These are phyloP conservation scores for Ctenicera cuprea DNA, from an alignment of 2,888 invertebrate genomes.

Conservation along the genomic window DNA sequence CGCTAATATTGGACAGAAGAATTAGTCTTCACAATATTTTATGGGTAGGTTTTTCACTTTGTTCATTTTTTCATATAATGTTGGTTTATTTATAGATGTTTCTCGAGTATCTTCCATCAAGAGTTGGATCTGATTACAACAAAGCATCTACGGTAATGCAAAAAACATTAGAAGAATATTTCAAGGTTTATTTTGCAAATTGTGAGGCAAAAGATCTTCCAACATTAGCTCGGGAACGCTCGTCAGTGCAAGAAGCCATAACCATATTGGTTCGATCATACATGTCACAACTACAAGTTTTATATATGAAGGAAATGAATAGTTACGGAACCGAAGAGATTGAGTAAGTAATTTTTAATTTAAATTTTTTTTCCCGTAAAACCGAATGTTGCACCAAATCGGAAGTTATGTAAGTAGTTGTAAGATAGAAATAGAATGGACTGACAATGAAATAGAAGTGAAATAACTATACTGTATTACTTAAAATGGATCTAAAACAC, in stretches of 20 bases:
- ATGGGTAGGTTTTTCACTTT: conserved; percentile 60
- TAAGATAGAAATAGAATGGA: no score
- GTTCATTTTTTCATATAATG: background rate
- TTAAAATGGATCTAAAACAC: no score
- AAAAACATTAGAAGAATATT: conserved; percentile 74
- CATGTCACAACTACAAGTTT: conserved; percentile 71
- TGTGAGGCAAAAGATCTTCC: conserved; percentile 65
- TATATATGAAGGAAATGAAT: conserved; percentile 65
- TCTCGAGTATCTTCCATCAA: conserved; percentile 80
- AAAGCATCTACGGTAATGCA: conserved; percentile 73
- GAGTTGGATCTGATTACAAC: conserved; percentile 76
- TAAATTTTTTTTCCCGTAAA: no score
- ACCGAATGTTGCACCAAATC: no score
- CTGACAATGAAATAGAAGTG: no score
- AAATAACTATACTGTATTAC: no score
- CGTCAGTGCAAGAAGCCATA: conserved; percentile 74
- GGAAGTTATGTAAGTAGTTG: no score
- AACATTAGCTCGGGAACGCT: conserved; percentile 71
- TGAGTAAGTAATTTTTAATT: background rate
- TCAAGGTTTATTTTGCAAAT: conserved; percentile 67
- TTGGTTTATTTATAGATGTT: conserved; percentile 73
- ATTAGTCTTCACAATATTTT: conserved; percentile 72
- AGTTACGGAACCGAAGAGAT: background rate
- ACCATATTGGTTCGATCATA: conserved; percentile 79
- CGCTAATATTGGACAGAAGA: conserved; percentile 71